phyloP scores from a whole-genome alignment of 2,113 vertebrate genomes.

The Rhinogobius similis region DNA sequence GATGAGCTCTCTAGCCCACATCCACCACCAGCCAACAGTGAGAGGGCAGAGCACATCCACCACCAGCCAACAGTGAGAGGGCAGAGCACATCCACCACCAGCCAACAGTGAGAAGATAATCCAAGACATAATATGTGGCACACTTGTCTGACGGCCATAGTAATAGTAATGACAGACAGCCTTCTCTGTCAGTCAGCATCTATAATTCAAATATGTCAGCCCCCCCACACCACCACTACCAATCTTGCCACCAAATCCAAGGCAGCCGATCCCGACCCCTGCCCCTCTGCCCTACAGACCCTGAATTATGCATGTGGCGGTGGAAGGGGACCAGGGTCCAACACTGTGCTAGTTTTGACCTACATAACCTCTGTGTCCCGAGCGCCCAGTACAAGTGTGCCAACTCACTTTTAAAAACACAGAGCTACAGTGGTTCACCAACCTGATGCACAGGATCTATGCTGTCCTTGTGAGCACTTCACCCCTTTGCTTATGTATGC shows the following conservation, averaged over 20 bases:
- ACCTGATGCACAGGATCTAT: too few relatives aligned
- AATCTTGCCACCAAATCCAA: constrained; percentile 21
- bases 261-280: constrained; percentile 46
- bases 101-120: too few relatives aligned
- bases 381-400: constrained; percentile 47
- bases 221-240: constrained; percentile 36
- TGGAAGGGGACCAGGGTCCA: constrained; percentile 69
- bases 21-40: not conserved
- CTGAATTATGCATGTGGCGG: constrained; percentile 80
- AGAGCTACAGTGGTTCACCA: constrained; percentile 37
- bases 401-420: constrained; percentile 64
- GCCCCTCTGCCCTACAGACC: constrained; percentile 27
- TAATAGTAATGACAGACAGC: constrained; percentile 35
- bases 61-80: not conserved
- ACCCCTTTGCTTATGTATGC: not conserved
- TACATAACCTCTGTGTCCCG: constrained; percentile 81
- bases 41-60: not conserved
- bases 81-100: too few relatives aligned
- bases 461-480: too few relatives aligned
- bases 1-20: not conserved
- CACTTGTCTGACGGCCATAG: too few relatives aligned
- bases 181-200: constrained; percentile 67
- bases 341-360: constrained; percentile 70
- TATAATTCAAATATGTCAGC: constrained; percentile 79
- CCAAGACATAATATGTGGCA: too few relatives aligned